Conservation (phyloP, 30 jellyfish, hydroid and myxozoan species). For the Catostylus mosaicus region DNA sequence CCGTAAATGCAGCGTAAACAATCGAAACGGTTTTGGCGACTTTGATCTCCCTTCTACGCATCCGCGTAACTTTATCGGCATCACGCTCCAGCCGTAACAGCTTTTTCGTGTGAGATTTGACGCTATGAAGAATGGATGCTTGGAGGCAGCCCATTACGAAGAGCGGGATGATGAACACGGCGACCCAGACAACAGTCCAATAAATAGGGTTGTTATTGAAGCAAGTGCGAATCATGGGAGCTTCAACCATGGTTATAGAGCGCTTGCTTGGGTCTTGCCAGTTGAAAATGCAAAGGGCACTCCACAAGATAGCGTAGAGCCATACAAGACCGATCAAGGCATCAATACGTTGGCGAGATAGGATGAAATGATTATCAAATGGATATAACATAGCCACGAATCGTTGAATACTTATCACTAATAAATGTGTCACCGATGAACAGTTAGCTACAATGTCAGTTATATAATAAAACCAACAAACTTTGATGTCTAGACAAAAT, state of each 20-base stretch:
- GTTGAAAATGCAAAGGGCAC: conserved; percentile 48
- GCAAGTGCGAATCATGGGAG: conserved; percentile 44
- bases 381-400: conserved; percentile 72
- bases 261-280: conserved; percentile 55
- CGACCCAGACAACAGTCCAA: conserved; percentile 68
- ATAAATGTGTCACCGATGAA: conserved; percentile 84
- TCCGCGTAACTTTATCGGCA: conserved; percentile 40
- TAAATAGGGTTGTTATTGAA: conserved; percentile 61
- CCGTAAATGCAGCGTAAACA: conserved; percentile 80
- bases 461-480: conserved; percentile 59
- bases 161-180: conserved; percentile 72
- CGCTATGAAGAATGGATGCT: conserved; percentile 59
- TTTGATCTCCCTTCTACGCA: conserved; percentile 63
- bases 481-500: conserved; percentile 50
- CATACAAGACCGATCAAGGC: conserved; percentile 60
- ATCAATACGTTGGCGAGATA: conserved; percentile 47
- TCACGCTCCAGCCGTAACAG: conserved; percentile 54
- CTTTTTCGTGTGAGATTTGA: conserved; percentile 63
- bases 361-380: conserved; percentile 36
- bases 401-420: conserved; percentile 67
- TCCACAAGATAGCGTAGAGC: conserved; percentile 76
- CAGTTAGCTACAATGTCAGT: conserved; percentile 72
- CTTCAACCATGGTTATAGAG: conserved; percentile 16
- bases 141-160: conserved; percentile 75
- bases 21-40: conserved; percentile 76